Conservation (phyloP, 2,888 invertebrate genomes). For the Thysanoteuthis rhombus region DNA sequence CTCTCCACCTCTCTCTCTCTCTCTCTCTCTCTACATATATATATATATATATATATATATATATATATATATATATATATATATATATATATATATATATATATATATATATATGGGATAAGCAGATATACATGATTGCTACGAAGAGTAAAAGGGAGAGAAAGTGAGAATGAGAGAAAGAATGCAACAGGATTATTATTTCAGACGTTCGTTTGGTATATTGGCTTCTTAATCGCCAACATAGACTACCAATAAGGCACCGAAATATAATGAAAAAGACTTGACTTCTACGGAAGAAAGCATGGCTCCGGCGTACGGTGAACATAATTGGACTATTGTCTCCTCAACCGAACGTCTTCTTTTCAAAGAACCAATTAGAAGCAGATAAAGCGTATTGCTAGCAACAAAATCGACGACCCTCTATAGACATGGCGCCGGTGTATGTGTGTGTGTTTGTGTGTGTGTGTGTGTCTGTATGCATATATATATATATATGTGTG, state of each 20-base stretch:
- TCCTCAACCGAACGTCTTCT: not conserved
- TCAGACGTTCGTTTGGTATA: not conserved
- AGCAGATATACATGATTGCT: not conserved
- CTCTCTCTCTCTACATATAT: not conserved
- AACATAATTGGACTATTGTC: not conserved
- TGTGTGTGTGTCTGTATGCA: too few species aligned
- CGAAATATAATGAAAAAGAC: not conserved
- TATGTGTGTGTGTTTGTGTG: not conserved
- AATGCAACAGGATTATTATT: not conserved
- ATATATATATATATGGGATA: not conserved
- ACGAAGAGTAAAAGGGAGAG: too few species aligned
- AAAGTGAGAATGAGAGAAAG: too few species aligned
- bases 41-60: not conserved
- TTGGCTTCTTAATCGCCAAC: not conserved
- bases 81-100: conserved; percentile 17
- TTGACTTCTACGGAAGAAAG: not conserved
- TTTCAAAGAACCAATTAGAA: not conserved
- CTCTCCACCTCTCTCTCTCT: too few species aligned
- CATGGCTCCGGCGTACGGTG: not conserved
- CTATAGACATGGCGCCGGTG: not conserved
- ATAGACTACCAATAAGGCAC: not conserved
- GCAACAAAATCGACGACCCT: not conserved
- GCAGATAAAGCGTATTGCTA: not conserved
- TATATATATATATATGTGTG: too few species aligned
- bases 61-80: not conserved